Percentiles rank a stretch among this genome's conserved stretches.
These are phyloP conservation scores for Upupa epops DNA, from an alignment of 2,113 vertebrate genomes.

Conservation along the genomic window DNA sequence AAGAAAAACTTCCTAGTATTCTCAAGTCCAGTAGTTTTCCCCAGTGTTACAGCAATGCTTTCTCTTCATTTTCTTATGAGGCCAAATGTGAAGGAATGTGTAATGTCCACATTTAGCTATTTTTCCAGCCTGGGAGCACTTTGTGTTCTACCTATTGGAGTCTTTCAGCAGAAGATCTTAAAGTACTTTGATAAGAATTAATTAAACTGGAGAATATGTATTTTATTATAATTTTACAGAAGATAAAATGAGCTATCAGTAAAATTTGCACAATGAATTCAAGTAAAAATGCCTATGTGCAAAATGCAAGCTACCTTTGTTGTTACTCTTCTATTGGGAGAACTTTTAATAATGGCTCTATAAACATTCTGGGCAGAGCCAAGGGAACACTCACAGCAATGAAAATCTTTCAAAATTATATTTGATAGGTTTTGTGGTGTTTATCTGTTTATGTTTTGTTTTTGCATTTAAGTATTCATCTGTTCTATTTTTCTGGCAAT, in stretches of 20 bases:
- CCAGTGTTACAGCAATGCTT: background rate
- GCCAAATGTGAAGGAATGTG: background rate
- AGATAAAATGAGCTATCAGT: background rate
- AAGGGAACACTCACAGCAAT: background rate
- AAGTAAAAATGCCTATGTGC: background rate
- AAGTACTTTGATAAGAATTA: background rate
- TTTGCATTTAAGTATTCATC: slow-evolving; percentile 16
- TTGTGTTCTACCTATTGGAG: background rate
- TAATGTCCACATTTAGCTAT: background rate
- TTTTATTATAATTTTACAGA: background rate
- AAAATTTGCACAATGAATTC: background rate
- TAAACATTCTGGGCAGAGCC: background rate
- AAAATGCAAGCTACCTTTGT: background rate
- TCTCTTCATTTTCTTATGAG: background rate
- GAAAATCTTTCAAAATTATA: background rate
- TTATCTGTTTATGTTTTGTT: slow-evolving; percentile 9
- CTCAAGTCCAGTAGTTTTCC: background rate
- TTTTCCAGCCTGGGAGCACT: background rate
- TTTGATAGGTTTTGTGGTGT: background rate
- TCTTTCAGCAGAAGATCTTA: background rate
- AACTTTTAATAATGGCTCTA: background rate
- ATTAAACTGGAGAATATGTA: background rate
- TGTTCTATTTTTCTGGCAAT: slow-evolving; percentile 31
- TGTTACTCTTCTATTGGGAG: background rate
- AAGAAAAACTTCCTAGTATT: background rate